Percentiles rank a stretch among this genome's conserved stretches.
phyloP scores from a whole-genome alignment of 2,113 vertebrate species.

The Sceloporus tristichus region DNA sequence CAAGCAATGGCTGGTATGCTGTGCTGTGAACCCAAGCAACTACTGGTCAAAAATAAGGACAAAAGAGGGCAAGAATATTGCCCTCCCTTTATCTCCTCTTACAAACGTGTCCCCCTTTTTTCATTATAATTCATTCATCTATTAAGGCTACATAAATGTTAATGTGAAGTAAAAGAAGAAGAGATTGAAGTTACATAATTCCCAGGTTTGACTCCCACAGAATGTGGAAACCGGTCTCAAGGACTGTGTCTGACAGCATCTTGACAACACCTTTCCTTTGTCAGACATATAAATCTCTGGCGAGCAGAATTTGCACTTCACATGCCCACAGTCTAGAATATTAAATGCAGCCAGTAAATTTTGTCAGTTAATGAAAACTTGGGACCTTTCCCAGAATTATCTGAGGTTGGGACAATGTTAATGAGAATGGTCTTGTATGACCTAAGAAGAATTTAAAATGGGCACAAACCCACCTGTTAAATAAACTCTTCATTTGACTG shows the following conservation, averaged over 20 bases:
- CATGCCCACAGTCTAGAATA: not conserved
- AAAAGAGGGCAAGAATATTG: no score
- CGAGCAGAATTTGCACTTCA: not conserved
- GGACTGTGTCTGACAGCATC: not conserved
- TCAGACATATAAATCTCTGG: not conserved
- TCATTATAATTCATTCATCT: not conserved
- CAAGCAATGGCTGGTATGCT: no score
- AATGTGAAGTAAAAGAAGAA: not conserved
- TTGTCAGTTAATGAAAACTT: conserved; percentile 13
- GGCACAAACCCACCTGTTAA: conserved; percentile 6
- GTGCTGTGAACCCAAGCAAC: no score
- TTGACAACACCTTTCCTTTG: not conserved
- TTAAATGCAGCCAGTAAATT: conserved; percentile 15
- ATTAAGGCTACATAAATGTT: not conserved
- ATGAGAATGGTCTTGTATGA: conserved; percentile 17
- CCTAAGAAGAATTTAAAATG: not conserved
- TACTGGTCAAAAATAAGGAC: no score
- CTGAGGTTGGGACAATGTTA: conserved; percentile 18
- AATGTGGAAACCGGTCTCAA: not conserved
- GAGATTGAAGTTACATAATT: not conserved
- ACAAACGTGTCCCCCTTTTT: not conserved
- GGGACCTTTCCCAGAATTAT: conserved; percentile 34
- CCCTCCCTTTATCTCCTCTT: no score
- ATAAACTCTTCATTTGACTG: conserved; percentile 5
- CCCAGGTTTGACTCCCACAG: not conserved